Evolutionary conservation across 2,113 vertebrate genomes (phyloP).

Genomic region (Xiphias gladius): DNA sequence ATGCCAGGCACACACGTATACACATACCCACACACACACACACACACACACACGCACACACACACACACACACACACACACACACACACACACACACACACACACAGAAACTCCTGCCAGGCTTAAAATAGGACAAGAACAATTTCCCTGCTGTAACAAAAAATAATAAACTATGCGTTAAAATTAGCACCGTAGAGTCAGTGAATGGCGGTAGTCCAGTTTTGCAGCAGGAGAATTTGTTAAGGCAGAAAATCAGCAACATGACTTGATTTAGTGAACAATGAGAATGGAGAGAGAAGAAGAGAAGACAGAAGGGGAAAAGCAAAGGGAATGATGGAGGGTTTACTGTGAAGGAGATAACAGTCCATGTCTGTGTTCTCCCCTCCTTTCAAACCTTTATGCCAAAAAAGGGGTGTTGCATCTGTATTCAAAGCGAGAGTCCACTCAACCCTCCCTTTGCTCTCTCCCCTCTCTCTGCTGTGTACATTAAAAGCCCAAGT

Average conservation of each 20-base stretch:
- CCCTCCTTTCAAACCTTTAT: conserved; percentile 66
- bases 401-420: conserved; percentile 65
- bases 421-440: conserved; percentile 76
- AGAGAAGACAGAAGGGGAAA: conserved; percentile 32
- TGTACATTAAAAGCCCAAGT: conserved; percentile 77
- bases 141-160: conserved; percentile 50
- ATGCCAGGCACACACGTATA: conserved; percentile 14
- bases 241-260: conserved; percentile 38
- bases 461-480: conserved; percentile 59
- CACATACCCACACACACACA: conserved; percentile 14
- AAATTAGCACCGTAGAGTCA: conserved; percentile 61
- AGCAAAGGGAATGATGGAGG: conserved; percentile 44
- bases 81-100: conserved; percentile 17
- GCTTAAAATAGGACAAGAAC: conserved; percentile 76
- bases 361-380: conserved; percentile 67
- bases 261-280: conserved; percentile 30
- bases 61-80: conserved; percentile 12
- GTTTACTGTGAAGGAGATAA: conserved; percentile 61
- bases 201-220: conserved; percentile 54
- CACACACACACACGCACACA: not conserved
- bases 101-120: conserved; percentile 50
- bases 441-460: conserved; percentile 61
- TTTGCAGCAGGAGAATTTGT: conserved; percentile 49
- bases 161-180: conserved; percentile 57
- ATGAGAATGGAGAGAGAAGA: conserved; percentile 1